Percentiles rank a stretch among this genome's conserved stretches.
phyloP scores from a whole-genome alignment of 2,797 vertebrate genomes.

The Scarus forsteni region DNA sequence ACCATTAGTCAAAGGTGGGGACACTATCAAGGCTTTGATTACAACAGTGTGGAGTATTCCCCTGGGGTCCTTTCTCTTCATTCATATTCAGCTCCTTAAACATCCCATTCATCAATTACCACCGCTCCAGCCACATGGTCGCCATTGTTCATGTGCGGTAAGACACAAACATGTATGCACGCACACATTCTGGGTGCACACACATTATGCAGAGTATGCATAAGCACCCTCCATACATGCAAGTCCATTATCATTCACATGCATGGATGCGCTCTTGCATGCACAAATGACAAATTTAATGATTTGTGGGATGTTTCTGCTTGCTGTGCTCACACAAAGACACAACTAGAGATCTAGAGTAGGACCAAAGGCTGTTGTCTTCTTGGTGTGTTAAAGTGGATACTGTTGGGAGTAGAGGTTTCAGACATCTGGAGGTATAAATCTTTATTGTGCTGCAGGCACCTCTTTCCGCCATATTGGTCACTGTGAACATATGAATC shows the following conservation, averaged over 20 bases:
- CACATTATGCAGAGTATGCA: conserved; percentile 30
- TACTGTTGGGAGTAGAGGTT: no score
- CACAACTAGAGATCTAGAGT: not conserved
- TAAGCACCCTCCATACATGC: conserved; percentile 14
- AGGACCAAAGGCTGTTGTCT: not conserved
- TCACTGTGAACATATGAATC: no score
- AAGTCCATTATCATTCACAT: conserved; percentile 20
- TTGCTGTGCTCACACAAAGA: conserved; percentile 9
- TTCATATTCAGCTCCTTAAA: conserved; percentile 86
- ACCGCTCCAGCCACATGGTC: conserved; percentile 21
- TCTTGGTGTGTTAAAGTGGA: not conserved
- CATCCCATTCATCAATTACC: conserved; percentile 87
- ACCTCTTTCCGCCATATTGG: not conserved
- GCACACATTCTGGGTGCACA: conserved; percentile 4
- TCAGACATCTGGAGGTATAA: not conserved
- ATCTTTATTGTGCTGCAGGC: not conserved
- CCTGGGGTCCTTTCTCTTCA: conserved; percentile 82
- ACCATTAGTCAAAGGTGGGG: conserved; percentile 84
- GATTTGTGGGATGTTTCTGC: not conserved
- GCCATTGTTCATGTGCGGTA: conserved; percentile 47
- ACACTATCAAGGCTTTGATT: conserved; percentile 84
- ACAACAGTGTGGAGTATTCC: conserved; percentile 84
- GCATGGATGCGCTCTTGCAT: conserved; percentile 16
- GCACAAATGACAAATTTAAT: not conserved
- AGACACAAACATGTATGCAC: conserved; percentile 13